Conservation (phyloP, 2,113 vertebrate species). For the Aythya baeri region DNA sequence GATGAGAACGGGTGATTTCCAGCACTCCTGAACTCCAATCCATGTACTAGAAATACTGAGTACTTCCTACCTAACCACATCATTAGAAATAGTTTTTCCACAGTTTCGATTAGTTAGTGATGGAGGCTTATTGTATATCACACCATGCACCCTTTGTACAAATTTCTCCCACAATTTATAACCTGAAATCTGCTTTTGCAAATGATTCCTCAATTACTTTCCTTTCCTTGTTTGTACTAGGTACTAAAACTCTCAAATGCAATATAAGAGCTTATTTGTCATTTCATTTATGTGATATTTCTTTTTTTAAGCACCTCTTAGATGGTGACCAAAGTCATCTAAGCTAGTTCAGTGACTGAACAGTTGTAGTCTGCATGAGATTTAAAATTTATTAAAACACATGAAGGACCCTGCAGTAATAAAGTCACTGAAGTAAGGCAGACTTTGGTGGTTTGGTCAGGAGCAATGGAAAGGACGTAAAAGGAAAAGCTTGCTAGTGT, state of each 20-base stretch:
- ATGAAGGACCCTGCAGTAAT: neutral
- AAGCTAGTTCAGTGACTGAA: neutral
- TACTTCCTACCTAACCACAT: neutral
- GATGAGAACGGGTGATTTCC: neutral
- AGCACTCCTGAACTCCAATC: neutral
- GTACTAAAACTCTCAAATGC: neutral
- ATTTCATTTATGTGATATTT: neutral
- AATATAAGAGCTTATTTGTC: neutral
- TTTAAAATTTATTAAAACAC: neutral
- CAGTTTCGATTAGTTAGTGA: neutral
- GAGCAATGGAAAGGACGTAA: neutral
- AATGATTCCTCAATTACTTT: neutral
- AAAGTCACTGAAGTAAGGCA: neutral
- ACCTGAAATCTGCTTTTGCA: neutral
- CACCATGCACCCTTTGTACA: neutral
- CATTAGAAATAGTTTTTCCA: neutral
- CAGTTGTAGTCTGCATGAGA: neutral
- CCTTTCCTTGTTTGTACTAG: neutral
- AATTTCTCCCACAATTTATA: neutral
- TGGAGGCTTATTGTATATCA: neutral
- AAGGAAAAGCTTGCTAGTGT: neutral
- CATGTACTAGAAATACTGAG: neutral
- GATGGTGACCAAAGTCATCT: neutral
- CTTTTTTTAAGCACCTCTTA: neutral
- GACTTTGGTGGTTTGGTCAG: neutral